These are phyloP conservation scores for Stenoptilia bipunctidactyla DNA, from an alignment of 2,888 invertebrate genomes.

Conservation along the genomic window DNA sequence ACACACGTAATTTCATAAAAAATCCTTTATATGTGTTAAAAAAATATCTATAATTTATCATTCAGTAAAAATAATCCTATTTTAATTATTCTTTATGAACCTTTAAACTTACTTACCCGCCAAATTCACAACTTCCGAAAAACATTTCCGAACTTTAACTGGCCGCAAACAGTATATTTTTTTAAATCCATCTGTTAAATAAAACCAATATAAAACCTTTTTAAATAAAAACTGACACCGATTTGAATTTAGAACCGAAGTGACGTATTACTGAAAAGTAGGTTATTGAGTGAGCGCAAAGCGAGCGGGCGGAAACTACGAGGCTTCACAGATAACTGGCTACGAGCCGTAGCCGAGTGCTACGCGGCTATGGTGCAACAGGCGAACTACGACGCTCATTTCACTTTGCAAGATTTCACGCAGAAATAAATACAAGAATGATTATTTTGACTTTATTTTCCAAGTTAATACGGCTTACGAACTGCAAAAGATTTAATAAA, in stretches of 20 bases:
- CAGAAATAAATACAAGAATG: too few species aligned
- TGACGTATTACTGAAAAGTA: slow-evolving; percentile 26
- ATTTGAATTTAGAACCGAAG: slow-evolving; percentile 5
- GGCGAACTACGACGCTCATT: slow-evolving; percentile 25
- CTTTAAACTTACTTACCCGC: not conserved
- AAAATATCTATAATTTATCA: too few species aligned
- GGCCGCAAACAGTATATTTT: slow-evolving; percentile 2
- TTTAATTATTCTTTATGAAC: too few species aligned
- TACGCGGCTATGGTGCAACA: slow-evolving; percentile 46
- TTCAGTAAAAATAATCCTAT: too few species aligned
- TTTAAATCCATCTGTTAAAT: not conserved
- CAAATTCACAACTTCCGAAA: not conserved
- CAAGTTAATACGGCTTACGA: too few species aligned
- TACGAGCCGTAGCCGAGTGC: slow-evolving; percentile 27
- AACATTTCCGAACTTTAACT: not conserved
- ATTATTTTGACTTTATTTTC: too few species aligned
- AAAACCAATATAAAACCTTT: not conserved
- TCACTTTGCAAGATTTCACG: too few species aligned
- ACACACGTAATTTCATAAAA: too few species aligned
- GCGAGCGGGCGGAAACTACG: slow-evolving; percentile 48
- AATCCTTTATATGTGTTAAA: too few species aligned
- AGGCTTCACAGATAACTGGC: slow-evolving; percentile 52
- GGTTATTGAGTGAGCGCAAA: slow-evolving; percentile 31
- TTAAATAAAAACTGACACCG: not conserved
- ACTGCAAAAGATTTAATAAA: too few species aligned